Conservation (phyloP, 2,888 invertebrate species). For the Andrena fulva region DNA sequence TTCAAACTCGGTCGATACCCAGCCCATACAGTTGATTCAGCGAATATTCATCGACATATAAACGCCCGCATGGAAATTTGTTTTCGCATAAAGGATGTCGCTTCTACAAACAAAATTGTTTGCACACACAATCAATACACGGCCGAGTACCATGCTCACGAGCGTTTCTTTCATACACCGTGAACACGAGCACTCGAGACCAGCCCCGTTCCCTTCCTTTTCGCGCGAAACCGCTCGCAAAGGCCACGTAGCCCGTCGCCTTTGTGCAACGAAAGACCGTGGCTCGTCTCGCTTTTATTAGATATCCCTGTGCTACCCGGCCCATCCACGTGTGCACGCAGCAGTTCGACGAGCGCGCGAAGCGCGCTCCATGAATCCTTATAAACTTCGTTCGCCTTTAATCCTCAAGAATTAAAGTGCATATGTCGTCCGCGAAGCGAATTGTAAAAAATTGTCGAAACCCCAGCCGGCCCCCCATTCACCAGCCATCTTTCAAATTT, state of each 20-base stretch:
- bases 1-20: neutral
- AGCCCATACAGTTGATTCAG: neutral
- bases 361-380: constrained; percentile 57
- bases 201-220: constrained; percentile 12
- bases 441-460: constrained; percentile 73
- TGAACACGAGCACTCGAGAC: constrained; percentile 46
- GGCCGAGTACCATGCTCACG: constrained; percentile 7
- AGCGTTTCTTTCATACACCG: constrained; percentile 42
- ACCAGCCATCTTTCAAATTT: constrained; percentile 21
- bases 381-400: constrained; percentile 65
- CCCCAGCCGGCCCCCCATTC: constrained; percentile 34
- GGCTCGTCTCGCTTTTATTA: constrained; percentile 66
- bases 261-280: constrained; percentile 62
- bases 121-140: constrained; percentile 38
- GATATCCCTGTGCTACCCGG: constrained; percentile 37
- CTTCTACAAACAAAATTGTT: constrained; percentile 34
- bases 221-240: constrained; percentile 35
- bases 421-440: constrained; percentile 69
- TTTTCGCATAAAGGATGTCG: constrained; percentile 1
- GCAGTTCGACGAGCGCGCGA: constrained; percentile 39
- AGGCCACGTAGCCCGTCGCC: constrained; percentile 44
- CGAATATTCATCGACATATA: constrained; percentile 12
- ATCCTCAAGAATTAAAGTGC: constrained; percentile 69
- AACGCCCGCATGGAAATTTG: constrained; percentile 8
- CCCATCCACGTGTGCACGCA: constrained; percentile 42